These are phyloP conservation scores for Latheticus oryzae DNA, from an alignment of 2,888 invertebrate genomes.

Conservation along the genomic window DNA sequence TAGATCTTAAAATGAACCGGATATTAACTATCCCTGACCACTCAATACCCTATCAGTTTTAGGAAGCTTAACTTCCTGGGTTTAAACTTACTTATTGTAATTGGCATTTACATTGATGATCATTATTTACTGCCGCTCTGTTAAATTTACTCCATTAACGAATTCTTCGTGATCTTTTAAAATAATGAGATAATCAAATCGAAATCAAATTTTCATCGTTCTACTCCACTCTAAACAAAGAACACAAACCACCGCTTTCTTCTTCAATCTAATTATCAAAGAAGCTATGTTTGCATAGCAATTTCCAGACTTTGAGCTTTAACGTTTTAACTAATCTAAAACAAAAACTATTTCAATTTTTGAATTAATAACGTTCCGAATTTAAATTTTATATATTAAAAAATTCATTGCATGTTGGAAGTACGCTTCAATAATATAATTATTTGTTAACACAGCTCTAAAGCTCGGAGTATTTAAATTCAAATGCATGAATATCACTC, in stretches of 20 bases:
- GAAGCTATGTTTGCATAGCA: slow-evolving; percentile 5
- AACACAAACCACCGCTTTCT: too few species aligned
- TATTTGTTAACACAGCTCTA: too few species aligned
- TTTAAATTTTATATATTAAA: too few species aligned
- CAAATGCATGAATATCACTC: too few species aligned
- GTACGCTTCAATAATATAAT: too few species aligned
- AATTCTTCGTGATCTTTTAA: slow-evolving; percentile 8
- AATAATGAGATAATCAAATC: slow-evolving; percentile 8
- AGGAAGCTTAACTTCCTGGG: slow-evolving; percentile 30
- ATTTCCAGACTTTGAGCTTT: too few species aligned
- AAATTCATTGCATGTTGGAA: too few species aligned
- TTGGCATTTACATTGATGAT: slow-evolving; percentile 31
- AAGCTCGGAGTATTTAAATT: too few species aligned
- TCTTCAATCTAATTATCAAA: too few species aligned
- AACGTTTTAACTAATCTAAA: too few species aligned
- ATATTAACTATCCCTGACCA: slow-evolving; percentile 39
- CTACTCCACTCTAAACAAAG: neutral
- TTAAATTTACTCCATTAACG: slow-evolving; percentile 19
- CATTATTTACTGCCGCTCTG: slow-evolving; percentile 19
- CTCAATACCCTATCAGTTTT: slow-evolving; percentile 36
- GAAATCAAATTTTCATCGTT: slow-evolving; percentile 3
- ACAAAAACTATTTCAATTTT: too few species aligned
- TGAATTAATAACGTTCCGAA: too few species aligned
- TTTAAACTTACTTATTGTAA: slow-evolving; percentile 37
- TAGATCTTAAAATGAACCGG: slow-evolving; percentile 38